Percentiles rank a stretch among this genome's conserved stretches.
Conservation (phyloP, 2,113 vertebrate genomes). For the Nymphicus hollandicus region DNA sequence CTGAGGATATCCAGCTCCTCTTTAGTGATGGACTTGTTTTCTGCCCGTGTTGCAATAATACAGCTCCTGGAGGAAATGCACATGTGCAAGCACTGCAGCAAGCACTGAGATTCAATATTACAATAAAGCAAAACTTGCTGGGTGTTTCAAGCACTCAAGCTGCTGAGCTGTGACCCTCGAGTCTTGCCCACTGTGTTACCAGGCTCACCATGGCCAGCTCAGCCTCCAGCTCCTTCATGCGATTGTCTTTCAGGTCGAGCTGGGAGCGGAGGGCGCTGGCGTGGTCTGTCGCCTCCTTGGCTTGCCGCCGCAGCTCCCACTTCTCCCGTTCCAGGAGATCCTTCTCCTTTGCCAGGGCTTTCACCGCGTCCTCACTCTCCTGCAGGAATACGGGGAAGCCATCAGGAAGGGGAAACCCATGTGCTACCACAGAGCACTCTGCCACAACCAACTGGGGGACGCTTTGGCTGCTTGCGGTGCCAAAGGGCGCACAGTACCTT, state of each 20-base stretch:
- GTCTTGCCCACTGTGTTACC: accelerated
- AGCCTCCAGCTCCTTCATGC: constrained; percentile 98
- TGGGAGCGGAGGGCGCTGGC: constrained; percentile 88
- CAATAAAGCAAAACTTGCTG: not conserved
- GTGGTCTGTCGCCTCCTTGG: constrained; percentile 95
- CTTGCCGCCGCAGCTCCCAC: constrained; percentile 94
- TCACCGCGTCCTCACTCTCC: constrained; percentile 98
- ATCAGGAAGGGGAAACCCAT: not conserved
- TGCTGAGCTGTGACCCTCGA: not conserved
- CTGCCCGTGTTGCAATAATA: accelerated
- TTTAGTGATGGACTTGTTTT: not conserved
- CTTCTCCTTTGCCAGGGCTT: constrained; percentile 93
- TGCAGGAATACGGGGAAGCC: not conserved
- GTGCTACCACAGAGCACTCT: not conserved
- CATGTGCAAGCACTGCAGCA: not conserved
- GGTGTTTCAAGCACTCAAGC: not conserved
- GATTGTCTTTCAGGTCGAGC: constrained; percentile 97
- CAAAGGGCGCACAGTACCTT: not conserved
- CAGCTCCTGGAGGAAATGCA: too few species aligned
- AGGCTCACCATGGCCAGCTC: constrained; percentile 95
- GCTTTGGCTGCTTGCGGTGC: not conserved
- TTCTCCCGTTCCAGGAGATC: constrained; percentile 95
- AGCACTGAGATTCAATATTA: accelerated
- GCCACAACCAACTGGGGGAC: accelerated
- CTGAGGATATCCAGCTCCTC: not conserved